Base-by-base conservation (phyloP, 2,113 vertebrate species). In the Scortum barcoo region DNA sequence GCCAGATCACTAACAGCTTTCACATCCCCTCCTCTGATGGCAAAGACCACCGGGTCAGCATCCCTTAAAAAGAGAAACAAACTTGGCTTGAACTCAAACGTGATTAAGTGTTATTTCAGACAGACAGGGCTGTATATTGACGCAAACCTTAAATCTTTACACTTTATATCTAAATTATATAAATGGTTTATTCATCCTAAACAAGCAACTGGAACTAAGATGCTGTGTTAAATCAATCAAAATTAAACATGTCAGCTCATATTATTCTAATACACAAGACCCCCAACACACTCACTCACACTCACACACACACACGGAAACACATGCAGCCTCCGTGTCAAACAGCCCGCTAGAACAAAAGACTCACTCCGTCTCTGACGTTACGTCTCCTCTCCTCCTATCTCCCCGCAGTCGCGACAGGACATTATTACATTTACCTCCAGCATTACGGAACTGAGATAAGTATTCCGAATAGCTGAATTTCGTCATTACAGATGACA, bases 391-490 rank as follows among this genome's bases (percentile, higher is more conserved):
- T 84, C 92, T 89, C 56, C 84, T 76, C 19, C 42, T 60, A 4
- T 90, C 85, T 80, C 61, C 76, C n/a, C 81, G 33, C 36, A 22
- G 67, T 56, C 80, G 80, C 81, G 76, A 36, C 72, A 61, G 4
- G 9, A 76, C 72, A 1, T 77, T 57, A 30, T 72, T 75, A 28
- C 58, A 66, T 80, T 86, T 93, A 20, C 74, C 92, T 89, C 94
- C 93, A 38, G 95, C 94, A 38, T 95, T 94, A 65, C 96, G 96
- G 90, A 99, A 98, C 78, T 97, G 95, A 36, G 96, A 96, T 81
- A 99, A 96, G 86, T 99, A 99, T 81, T 97, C 96, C 1, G 96
- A 94, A 76, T 99, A 99, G 80, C 95, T 96, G 95, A 99, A 99
- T 89, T 96, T 95, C 72, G 96, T 97, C 98, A 99, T 99, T 77